Evolutionary conservation across 2,113 vertebrate species (phyloP).

Genomic region (Marmota monax): DNA sequence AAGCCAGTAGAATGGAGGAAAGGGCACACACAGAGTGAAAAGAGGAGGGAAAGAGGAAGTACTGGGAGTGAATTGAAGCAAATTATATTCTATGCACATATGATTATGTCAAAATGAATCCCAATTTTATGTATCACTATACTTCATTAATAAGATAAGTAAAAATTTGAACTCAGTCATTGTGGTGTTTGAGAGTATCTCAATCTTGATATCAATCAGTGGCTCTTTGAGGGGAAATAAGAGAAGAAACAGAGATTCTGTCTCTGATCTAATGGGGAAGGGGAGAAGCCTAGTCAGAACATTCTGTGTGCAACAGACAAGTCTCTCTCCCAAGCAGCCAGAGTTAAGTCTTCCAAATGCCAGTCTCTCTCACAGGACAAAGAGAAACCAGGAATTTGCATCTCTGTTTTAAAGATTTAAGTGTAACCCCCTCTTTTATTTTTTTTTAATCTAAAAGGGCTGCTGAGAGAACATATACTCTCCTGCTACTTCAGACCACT

Average conservation of each 20-base stretch:
- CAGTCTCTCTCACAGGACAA: background rate
- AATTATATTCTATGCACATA: too few species aligned
- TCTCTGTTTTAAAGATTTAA: background rate
- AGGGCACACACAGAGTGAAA: too few species aligned
- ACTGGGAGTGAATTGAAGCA: too few species aligned
- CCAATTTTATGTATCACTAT: too few species aligned
- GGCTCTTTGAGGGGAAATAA: background rate
- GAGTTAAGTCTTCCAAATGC: background rate
- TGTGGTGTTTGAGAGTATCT: background rate
- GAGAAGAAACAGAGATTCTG: background rate
- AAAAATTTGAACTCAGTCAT: background rate
- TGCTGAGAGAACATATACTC: background rate
- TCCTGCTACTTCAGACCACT: background rate
- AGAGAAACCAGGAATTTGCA: background rate
- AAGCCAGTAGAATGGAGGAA: too few species aligned
- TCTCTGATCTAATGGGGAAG: background rate
- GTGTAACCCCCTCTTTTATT: background rate
- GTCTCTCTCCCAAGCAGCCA: background rate
- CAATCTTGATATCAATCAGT: background rate
- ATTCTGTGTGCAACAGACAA: background rate
- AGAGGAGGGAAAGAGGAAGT: too few species aligned
- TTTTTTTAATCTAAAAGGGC: background rate
- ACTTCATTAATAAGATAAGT: too few species aligned
- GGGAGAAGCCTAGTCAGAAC: background rate
- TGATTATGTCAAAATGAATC: too few species aligned